phyloP scores from a whole-genome alignment of 2,797 vertebrate species.

The Dromococcyx pavoninus region DNA sequence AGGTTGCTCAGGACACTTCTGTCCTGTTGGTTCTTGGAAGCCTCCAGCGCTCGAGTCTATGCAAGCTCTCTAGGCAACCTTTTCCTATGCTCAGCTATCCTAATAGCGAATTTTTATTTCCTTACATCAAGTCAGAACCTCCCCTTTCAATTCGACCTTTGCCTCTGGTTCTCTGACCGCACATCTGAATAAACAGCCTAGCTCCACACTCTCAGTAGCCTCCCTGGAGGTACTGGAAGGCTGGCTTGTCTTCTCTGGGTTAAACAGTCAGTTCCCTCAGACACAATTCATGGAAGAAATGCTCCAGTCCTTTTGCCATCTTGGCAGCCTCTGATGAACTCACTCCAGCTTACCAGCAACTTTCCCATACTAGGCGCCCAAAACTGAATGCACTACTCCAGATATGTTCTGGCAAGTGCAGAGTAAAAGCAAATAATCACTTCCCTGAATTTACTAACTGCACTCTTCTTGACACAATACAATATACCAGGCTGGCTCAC shows the following conservation, averaged over 20 bases:
- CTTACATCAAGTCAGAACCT: neutral
- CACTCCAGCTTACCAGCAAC: neutral
- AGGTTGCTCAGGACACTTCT: neutral
- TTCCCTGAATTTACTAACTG: neutral
- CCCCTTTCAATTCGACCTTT: neutral
- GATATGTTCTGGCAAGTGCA: neutral
- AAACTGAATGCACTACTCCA: neutral
- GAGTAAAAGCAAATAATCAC: neutral
- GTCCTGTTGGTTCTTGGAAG: neutral
- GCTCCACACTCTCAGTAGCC: neutral
- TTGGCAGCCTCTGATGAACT: neutral
- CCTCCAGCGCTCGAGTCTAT: neutral
- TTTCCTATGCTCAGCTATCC: neutral
- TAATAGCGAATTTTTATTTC: neutral
- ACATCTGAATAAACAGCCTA: neutral
- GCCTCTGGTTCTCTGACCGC: no score
- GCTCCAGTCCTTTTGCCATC: neutral
- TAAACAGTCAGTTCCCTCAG: neutral
- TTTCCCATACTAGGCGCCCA: neutral
- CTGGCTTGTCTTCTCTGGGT: neutral
- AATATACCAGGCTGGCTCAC: neutral
- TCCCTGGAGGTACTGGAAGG: neutral
- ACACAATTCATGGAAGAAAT: neutral
- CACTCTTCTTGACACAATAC: neutral
- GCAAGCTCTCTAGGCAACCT: neutral